Evolutionary conservation across 2,113 vertebrate species (phyloP).

Genomic region (Struthidea cinerea): DNA sequence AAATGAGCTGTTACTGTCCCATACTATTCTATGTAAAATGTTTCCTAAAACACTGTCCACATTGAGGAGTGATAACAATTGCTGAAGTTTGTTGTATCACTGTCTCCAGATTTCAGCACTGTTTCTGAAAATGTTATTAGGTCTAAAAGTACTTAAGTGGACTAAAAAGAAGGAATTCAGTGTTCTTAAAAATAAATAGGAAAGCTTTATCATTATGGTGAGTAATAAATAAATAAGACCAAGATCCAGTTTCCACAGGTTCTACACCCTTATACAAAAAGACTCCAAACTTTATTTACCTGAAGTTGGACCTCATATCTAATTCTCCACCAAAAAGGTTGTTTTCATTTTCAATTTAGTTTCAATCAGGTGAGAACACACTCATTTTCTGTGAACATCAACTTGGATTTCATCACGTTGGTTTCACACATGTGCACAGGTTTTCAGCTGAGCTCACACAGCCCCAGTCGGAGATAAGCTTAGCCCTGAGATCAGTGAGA

Average conservation of each 20-base stretch:
- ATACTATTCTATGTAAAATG: neutral
- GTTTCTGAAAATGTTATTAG: neutral
- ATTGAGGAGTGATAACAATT: neutral
- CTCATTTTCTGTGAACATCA: neutral
- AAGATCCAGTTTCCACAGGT: neutral
- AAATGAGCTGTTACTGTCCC: neutral
- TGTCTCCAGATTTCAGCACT: neutral
- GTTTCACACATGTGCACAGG: neutral
- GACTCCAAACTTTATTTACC: neutral
- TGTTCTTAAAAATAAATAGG: neutral
- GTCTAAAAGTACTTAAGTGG: neutral
- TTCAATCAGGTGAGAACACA: neutral
- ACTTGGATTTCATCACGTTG: neutral
- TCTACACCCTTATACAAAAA: neutral
- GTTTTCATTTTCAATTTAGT: neutral
- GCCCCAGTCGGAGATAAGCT: neutral
- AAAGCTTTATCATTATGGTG: neutral
- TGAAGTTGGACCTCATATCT: neutral
- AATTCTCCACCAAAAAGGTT: neutral
- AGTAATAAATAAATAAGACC: neutral
- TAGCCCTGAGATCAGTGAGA: neutral
- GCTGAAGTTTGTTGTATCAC: neutral
- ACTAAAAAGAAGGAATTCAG: neutral
- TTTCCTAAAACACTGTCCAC: neutral
- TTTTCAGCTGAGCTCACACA: neutral